These are phyloP conservation scores for Dryobota labecula DNA, from an alignment of 2,888 invertebrate species.

Conservation along the genomic window DNA sequence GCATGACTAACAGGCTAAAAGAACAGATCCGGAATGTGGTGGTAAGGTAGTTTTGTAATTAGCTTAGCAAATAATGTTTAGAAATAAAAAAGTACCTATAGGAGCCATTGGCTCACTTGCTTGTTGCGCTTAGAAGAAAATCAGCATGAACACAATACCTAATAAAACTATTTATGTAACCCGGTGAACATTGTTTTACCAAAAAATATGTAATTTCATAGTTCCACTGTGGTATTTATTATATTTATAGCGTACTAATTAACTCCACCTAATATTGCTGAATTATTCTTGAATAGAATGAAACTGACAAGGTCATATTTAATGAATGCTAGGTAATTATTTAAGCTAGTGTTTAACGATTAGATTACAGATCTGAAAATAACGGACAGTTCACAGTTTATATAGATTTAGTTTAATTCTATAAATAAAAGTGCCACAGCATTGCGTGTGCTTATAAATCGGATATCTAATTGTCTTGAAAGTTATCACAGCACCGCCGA, in stretches of 20 bases:
- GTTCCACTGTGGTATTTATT: constrained; percentile 33
- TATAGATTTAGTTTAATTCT: constrained; percentile 2
- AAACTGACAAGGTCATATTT: constrained; percentile 48
- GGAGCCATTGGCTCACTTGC: constrained; percentile 3
- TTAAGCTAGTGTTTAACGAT: constrained; percentile 39
- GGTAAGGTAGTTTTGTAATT: not conserved
- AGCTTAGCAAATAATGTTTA: not conserved
- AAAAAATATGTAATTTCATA: constrained; percentile 49
- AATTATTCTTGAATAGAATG: constrained; percentile 49
- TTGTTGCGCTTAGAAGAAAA: constrained; percentile 4
- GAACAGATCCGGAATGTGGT: not conserved
- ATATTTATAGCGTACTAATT: constrained; percentile 43
- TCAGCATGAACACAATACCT: constrained; percentile 23
- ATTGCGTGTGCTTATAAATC: constrained; percentile 30
- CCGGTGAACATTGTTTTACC: constrained; percentile 27
- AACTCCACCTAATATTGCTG: constrained; percentile 22
- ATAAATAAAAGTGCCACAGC: constrained; percentile 30
- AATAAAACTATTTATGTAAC: constrained; percentile 31
- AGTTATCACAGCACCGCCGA: constrained; percentile 33
- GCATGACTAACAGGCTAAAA: not conserved
- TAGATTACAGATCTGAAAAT: constrained; percentile 44
- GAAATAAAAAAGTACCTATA: no score
- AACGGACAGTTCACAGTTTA: constrained; percentile 22
- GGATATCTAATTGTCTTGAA: constrained; percentile 49
- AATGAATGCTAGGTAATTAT: constrained; percentile 43